Conservation (phyloP, 2,113 vertebrate genomes). For the Prionailurus viverrinus region DNA sequence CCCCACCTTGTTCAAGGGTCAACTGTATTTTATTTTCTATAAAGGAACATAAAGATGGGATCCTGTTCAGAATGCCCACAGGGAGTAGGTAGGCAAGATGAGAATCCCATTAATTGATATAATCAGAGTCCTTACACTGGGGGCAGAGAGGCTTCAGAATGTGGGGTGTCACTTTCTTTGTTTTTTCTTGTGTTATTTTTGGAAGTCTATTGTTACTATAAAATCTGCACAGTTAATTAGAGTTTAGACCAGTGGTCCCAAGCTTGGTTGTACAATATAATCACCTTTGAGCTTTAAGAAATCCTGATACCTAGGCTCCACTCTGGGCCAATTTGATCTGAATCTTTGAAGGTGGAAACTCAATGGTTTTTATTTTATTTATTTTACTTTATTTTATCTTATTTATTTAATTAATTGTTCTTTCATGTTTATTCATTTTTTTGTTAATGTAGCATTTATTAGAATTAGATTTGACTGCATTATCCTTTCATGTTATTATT, state of each 20-base stretch:
- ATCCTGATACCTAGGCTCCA: not conserved
- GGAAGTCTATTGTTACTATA: not conserved
- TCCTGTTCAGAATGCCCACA: not conserved
- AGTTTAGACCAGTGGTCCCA: not conserved
- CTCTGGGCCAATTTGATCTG: not conserved
- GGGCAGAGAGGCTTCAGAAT: not conserved
- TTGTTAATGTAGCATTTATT: too few species aligned
- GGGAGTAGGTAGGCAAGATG: not conserved
- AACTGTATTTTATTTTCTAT: not conserved
- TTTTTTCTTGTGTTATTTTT: constrained; percentile 7
- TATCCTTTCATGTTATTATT: too few species aligned
- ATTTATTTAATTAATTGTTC: too few species aligned
- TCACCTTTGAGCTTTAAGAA: not conserved
- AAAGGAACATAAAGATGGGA: not conserved
- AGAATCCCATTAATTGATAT: not conserved
- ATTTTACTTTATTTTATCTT: too few species aligned
- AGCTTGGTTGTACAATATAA: not conserved
- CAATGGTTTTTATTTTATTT: not conserved
- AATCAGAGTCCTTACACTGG: not conserved
- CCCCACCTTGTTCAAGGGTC: not conserved
- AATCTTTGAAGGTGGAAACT: not conserved
- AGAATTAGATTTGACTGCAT: too few species aligned
- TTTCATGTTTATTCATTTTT: too few species aligned
- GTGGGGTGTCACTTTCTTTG: not conserved
- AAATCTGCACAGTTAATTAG: not conserved